Evolutionary conservation across 2,888 invertebrate genomes (phyloP), one percentile per base, ranked within the genome.

Genomic region (Pristionchus fissidentatus): DNA sequence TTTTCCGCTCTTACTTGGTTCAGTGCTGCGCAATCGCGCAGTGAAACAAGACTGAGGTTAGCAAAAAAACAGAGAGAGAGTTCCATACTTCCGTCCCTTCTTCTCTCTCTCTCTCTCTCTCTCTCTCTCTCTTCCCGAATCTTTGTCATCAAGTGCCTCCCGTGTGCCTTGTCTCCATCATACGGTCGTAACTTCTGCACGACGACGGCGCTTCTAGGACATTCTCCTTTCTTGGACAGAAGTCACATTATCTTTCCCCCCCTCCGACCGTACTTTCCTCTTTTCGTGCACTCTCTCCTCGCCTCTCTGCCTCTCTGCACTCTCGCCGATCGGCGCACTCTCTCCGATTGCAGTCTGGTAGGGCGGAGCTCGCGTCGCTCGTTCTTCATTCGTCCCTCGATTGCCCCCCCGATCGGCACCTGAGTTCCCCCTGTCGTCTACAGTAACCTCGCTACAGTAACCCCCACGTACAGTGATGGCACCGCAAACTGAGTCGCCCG

Each of bases 291-390:
- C n/a, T 15, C 13, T 19, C 41, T 35, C 26, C 70, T 70, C n/a
- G n/a, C 29, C 35, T 62, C n/a, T 13, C 62, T 62, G 3, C 75
- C 46, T 55, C 13, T 52, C 78, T 78, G 35, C 15, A 0, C 55
- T 26, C 55, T 79, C 79, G 26, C n/a, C 52, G n/a, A 38, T 26
- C 26, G 8, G 22, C 57, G 5, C 41, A 13, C 57, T 79, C 38
- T 79, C 79, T 1, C 38, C 55, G 49, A n/a, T 57, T 70, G 38
- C 70, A 70, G 70, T 66, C 66, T 66, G 66, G 35, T 19, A 70
- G 70, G 70, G 70, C 70, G 70, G 70, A 70, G 70, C 60, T 32
- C 70, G n/a, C n/a, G n/a, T n/a, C n/a, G n/a, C n/a, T n/a, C n/a
- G n/a, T n/a, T n/a, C n/a, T n/a, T n/a, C n/a, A n/a, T n/a, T n/a